Base-by-base conservation (phyloP, 2,888 invertebrate genomes). In the Pristionchus arcanus region DNA sequence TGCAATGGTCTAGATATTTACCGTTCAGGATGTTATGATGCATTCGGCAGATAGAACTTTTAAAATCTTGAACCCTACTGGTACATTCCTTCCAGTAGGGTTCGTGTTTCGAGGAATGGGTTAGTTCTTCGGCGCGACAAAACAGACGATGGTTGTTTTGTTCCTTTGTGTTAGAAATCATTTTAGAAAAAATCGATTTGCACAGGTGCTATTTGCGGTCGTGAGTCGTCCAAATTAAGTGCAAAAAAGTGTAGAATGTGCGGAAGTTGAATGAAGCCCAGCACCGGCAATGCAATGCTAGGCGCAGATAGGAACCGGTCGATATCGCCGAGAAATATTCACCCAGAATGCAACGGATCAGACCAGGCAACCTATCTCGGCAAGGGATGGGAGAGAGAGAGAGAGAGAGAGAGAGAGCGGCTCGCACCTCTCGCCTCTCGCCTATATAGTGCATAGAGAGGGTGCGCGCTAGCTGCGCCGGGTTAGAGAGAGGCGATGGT, bases 331-430 rank as follows among this genome's bases (percentile, higher is more conserved):
- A 63, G 63, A 63, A 63, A 63, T 63, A 63, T 63, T 63, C 63
- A 63, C 63, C 63, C 63, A 63, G 63, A 63, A 63, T n/a, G 63
- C 25, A 63, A 25, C 7, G 25, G 63, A 63, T 63, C 63, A n/a
- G 25, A 63, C 63, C 63, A 63, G 63, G 63, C 63, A 63, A 63
- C 63, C 63, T 63, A 63, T 63, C 63, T 63, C 63, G 63, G 63
- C 63, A 63, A 11, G 25, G 63, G 25, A 25, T 4, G 25, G 25
- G 25, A 4, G n/a, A 21, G 63, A n/a, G 25, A 11, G 63, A 25
- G 59, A 59, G 59, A 59, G 59, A 59, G 19, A 19, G 63, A 25
- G 63, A 63, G 63, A 63, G 25, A 11, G 3, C 11, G 63, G 11
- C n/a, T n/a, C 25, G 25, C 63, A 3, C 19, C 63, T 63, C 63